These are phyloP conservation scores for Ranitomeya imitator DNA, from an alignment of 2,113 vertebrate genomes.

Conservation along the genomic window DNA sequence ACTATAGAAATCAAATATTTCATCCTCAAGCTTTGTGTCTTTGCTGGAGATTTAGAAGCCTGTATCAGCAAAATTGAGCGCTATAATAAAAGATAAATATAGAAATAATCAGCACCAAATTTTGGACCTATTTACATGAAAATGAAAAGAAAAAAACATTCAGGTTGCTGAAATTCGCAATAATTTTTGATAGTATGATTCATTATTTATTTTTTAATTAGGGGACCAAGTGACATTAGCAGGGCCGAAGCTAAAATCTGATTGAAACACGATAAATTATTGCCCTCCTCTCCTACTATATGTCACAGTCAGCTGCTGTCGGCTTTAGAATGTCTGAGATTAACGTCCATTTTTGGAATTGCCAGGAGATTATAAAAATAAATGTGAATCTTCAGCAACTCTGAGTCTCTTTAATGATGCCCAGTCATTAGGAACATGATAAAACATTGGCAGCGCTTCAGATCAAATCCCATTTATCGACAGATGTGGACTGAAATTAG, in stretches of 20 bases:
- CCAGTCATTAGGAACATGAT: constrained; percentile 35
- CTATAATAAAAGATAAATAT: no score
- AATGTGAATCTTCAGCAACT: constrained; percentile 48
- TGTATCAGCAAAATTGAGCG: no score
- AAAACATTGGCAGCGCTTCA: constrained; percentile 44
- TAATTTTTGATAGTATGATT: no score
- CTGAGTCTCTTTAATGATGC: constrained; percentile 44
- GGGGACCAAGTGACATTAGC: not conserved
- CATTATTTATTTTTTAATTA: not conserved
- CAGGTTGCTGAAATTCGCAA: no score
- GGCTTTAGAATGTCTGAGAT: constrained; percentile 1
- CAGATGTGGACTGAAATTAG: constrained; percentile 49
- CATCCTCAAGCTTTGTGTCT: no score
- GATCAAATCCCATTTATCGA: constrained; percentile 46
- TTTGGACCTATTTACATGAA: no score
- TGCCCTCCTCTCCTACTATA: not conserved
- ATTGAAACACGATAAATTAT: not conserved
- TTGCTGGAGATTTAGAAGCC: no score
- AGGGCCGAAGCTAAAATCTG: not conserved
- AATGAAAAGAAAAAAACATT: no score
- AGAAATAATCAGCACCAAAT: no score
- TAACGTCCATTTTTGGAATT: not conserved
- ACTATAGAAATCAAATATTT: no score
- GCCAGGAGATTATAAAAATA: constrained; percentile 52
- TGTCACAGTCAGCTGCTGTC: not conserved